Conservation (phyloP, 2,888 invertebrate species). For the Prostheceraeus crozeri region DNA sequence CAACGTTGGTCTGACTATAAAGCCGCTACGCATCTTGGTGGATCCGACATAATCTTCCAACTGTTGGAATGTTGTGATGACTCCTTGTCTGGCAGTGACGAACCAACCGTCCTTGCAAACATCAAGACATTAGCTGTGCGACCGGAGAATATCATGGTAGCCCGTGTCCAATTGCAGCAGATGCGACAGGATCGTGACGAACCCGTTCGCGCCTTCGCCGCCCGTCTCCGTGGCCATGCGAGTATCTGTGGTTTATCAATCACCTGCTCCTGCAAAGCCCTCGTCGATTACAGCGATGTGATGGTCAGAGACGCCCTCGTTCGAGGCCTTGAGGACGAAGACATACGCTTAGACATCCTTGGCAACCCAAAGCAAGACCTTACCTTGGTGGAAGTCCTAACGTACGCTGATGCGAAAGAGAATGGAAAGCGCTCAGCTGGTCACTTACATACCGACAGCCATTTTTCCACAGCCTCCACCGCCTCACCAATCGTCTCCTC, state of each 20-base stretch:
- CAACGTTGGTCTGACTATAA: too few species aligned
- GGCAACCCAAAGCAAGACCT: constrained; percentile 21
- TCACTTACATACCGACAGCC: too few species aligned
- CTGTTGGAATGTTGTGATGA: not conserved
- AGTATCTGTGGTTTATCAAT: too few species aligned
- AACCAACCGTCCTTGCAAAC: constrained; percentile 37
- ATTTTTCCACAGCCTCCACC: too few species aligned
- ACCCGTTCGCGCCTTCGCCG: constrained; percentile 40
- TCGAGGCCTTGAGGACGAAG: constrained; percentile 5
- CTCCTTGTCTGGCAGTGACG: constrained; percentile 36
- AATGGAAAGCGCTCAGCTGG: constrained; percentile 11
- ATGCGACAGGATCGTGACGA: constrained; percentile 42
- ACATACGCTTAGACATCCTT: constrained; percentile 25
- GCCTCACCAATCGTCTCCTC: too few species aligned
- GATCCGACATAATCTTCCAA: constrained; percentile 10
- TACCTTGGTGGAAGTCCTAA: constrained; percentile 1
- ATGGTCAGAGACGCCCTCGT: constrained; percentile 7
- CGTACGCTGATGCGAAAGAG: constrained; percentile 10
- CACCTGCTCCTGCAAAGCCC: too few species aligned
- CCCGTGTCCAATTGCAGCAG: constrained; percentile 39
- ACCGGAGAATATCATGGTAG: constrained; percentile 42
- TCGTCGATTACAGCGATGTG: constrained; percentile 39
- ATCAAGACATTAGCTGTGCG: constrained; percentile 41
- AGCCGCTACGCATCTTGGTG: constrained; percentile 1
- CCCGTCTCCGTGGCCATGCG: constrained; percentile 41